Evolutionary conservation across 1,140 invertebrate species (phyloP).

Genomic region (Atta texana): DNA sequence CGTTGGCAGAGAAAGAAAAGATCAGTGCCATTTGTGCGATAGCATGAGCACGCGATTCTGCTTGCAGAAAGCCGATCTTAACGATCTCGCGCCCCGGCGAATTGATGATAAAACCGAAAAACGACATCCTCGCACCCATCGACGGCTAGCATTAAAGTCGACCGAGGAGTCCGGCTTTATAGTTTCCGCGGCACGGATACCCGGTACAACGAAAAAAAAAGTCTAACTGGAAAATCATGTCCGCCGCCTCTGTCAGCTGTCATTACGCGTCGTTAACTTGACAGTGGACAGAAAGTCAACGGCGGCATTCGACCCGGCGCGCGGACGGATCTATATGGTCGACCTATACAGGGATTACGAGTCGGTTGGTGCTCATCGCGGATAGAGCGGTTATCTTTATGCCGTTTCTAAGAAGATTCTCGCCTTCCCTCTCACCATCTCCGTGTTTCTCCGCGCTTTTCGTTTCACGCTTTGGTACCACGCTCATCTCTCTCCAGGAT

Average conservation of each 20-base stretch:
- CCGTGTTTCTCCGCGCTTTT: slow-evolving; percentile 21
- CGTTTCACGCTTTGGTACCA: slow-evolving; percentile 30
- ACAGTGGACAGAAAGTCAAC: slow-evolving; percentile 75
- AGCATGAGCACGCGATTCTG: slow-evolving; percentile 10
- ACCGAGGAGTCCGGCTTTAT: slow-evolving; percentile 57
- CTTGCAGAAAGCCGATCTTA: slow-evolving; percentile 32
- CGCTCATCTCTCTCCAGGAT: slow-evolving; percentile 11
- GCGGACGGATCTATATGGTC: slow-evolving; percentile 26
- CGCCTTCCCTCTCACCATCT: slow-evolving; percentile 4
- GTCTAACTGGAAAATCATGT: slow-evolving; percentile 59
- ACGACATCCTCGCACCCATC: slow-evolving; percentile 7
- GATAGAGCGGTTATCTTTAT: slow-evolving; percentile 77
- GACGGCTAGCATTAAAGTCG: slow-evolving; percentile 54
- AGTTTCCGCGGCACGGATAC: slow-evolving; percentile 67
- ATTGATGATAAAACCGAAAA: slow-evolving; percentile 70
- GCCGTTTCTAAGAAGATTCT: slow-evolving; percentile 73
- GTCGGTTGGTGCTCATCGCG: slow-evolving; percentile 35
- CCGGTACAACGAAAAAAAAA: slow-evolving; percentile 36
- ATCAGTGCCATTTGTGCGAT: slow-evolving; percentile 4
- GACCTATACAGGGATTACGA: slow-evolving; percentile 62
- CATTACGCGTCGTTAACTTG: slow-evolving; percentile 75
- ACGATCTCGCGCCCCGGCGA: slow-evolving; percentile 45
- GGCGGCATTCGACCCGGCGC: slow-evolving; percentile 45
- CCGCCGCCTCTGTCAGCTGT: slow-evolving; percentile 72
- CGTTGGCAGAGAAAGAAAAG: neutral